Conservation (phyloP, 2,113 vertebrate genomes). For the Tragelaphus strepsiceros region DNA sequence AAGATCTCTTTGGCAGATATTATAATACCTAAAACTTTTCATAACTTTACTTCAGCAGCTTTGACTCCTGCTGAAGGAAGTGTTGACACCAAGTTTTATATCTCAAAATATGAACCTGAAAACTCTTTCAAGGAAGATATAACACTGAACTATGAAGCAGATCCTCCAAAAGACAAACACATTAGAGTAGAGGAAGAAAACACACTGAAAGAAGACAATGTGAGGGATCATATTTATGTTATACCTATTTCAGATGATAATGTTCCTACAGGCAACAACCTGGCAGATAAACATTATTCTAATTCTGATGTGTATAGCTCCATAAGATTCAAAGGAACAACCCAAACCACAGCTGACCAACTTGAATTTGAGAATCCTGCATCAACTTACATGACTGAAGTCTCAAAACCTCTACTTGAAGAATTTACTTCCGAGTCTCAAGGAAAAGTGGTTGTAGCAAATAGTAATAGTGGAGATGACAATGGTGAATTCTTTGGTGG, state of each 20-base stretch:
- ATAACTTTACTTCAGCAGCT: background rate
- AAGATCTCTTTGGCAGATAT: background rate
- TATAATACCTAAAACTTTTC: background rate
- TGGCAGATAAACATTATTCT: background rate
- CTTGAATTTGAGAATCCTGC: background rate
- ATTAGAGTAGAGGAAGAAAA: background rate
- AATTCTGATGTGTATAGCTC: background rate
- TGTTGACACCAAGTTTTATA: background rate
- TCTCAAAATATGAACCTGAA: background rate
- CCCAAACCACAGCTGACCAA: background rate
- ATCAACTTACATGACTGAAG: background rate
- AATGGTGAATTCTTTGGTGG: background rate
- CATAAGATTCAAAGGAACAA: background rate
- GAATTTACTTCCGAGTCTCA: background rate
- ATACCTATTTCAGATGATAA: background rate
- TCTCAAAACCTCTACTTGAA: background rate
- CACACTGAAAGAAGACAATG: background rate
- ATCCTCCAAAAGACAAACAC: background rate
- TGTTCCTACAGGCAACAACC: background rate
- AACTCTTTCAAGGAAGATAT: background rate
- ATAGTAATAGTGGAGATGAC: background rate
- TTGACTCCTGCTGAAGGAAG: background rate
- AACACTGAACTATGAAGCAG: background rate
- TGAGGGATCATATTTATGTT: background rate
- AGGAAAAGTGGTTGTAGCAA: background rate